phyloP scores from a whole-genome alignment of 2,113 vertebrate species.

The Hiodon tergisus region DNA sequence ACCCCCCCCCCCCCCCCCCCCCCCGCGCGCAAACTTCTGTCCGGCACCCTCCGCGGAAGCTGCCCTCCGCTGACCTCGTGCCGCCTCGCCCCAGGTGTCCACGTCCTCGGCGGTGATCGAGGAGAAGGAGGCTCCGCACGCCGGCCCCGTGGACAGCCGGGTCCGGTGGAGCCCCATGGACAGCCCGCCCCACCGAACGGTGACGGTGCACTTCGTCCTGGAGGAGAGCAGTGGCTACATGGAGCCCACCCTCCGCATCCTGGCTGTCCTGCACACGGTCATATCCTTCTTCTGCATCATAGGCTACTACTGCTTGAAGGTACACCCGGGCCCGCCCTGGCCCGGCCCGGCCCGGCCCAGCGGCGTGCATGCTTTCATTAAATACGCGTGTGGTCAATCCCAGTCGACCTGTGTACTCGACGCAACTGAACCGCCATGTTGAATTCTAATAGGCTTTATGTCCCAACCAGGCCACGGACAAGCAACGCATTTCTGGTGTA shows the following conservation, averaged over 20 bases:
- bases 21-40: background rate
- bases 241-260: conserved; percentile 85
- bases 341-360: background rate
- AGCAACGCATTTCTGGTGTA: background rate
- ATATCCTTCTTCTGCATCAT: conserved; percentile 98
- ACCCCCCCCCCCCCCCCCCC: background rate
- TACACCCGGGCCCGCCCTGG: conserved; percentile 32
- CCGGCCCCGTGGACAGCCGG: conserved; percentile 36
- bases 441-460: no score
- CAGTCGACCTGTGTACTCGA: no score
- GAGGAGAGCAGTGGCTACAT: conserved; percentile 97
- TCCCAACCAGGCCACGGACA: no score
- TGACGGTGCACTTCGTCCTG: conserved; percentile 82
- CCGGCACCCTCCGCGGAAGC: background rate
- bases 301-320: conserved; percentile 94
- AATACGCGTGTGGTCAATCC: no score
- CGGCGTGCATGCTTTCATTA: no score
- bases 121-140: conserved; percentile 65
- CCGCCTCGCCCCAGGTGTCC: conserved; percentile 68
- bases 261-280: conserved; percentile 87
- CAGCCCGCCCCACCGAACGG: conserved; percentile 38
- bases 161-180: conserved; percentile 46
- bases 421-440: no score
- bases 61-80: background rate
- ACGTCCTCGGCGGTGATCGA: conserved; percentile 79